Base-by-base conservation (phyloP, 2,888 invertebrate genomes). In the Diplazon laetatorius region DNA sequence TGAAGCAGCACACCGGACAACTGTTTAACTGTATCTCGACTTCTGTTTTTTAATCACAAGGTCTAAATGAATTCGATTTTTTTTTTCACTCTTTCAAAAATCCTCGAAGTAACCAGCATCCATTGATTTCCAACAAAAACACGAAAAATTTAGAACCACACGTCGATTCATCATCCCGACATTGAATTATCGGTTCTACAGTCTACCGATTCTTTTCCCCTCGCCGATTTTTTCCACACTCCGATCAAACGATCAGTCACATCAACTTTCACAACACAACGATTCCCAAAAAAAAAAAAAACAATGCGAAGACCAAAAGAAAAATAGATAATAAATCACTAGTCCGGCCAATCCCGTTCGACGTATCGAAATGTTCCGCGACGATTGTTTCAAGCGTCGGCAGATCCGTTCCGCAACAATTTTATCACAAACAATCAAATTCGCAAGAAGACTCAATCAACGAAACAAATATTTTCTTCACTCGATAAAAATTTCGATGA, bases 121-220 rank as follows among this genome's bases (percentile, higher is more conserved):
- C n/a, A 37, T 66, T 16, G 39, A 42, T 25, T 10, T 48, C 4
- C 20, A 39, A 20, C 16, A 39, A 52, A 50, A 52, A 1, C 52
- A 42, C 52, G 37, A 37, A 12, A 42, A 42, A 25, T 14, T 25
- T 42, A 44, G 30, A 55, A 44, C 30, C 39, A 44, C 42, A 37
- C 35, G 25, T 42, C 22, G 30, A 25, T 50, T 55, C 55, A 35
- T 55, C 68, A 68, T 68, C 52, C 66, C 55, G 55, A 66, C 66
- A 55, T 55, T 10, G 18, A 12, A 6, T 5, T 14, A 12, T 39
- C 30, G 3, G 12, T 55, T 8, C 9, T 10, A 44, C 16, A 22
- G 42, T 42, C 42, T 10, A 18, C 39, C 52, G 14, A 14, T 39
- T 25, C 10, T 9, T 1, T n/a, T 25, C 8, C 6, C 37, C 37